These are phyloP conservation scores for Chironomus riparius DNA, from an alignment of 2,888 invertebrate species.

Conservation along the genomic window DNA sequence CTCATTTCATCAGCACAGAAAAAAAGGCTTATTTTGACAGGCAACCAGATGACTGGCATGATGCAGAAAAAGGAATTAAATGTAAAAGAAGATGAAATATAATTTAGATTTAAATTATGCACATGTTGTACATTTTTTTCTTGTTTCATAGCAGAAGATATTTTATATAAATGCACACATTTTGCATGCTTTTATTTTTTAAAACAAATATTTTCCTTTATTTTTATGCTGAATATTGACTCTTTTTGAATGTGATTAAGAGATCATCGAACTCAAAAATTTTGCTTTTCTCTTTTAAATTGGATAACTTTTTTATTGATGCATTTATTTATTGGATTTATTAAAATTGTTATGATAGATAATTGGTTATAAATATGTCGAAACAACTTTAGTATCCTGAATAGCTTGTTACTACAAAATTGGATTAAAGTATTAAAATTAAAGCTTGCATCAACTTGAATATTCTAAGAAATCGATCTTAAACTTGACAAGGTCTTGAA, in stretches of 20 bases:
- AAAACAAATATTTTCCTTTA: neutral
- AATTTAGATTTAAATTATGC: constrained; percentile 18
- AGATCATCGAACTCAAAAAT: constrained; percentile 18
- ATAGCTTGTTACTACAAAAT: no score
- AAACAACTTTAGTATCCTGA: no score
- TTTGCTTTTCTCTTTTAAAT: neutral
- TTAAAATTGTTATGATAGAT: no score
- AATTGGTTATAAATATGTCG: no score
- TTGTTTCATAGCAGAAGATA: neutral
- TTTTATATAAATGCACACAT: neutral
- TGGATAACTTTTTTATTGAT: no score
- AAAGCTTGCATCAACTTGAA: no score
- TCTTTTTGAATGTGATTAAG: constrained; percentile 12
- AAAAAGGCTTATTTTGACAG: neutral
- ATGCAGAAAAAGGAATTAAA: neutral
- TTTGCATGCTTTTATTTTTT: no score
- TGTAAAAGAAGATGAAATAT: neutral
- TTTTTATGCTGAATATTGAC: neutral
- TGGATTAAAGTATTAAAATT: no score
- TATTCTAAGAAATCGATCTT: no score
- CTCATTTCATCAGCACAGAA: no score
- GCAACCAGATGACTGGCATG: constrained; percentile 10
- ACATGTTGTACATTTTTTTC: neutral
- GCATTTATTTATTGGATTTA: no score
- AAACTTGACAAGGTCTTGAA: no score